A percentile compares a stretch with the other conserved stretches of the same genome.
Conservation (phyloP, 2,888 invertebrate genomes). For the Agriotes lineatus region DNA sequence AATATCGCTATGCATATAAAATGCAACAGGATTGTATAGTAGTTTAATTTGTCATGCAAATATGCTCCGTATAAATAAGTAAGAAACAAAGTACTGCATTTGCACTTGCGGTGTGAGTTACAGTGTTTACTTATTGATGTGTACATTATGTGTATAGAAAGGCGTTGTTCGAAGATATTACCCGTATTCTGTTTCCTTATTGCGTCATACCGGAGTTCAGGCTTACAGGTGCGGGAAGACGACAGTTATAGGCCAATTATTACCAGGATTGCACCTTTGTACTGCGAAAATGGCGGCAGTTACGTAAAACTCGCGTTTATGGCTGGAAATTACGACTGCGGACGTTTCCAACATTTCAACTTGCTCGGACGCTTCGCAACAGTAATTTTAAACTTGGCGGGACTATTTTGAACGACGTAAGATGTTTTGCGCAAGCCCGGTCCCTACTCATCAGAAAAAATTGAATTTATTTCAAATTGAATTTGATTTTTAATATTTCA, state of each 20-base stretch:
- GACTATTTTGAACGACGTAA: not conserved
- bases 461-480: constrained; percentile 4
- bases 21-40: no score
- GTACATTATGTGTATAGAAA: constrained; percentile 21
- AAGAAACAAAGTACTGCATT: no score
- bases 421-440: no score
- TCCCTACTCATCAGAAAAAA: no score
- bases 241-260: constrained; percentile 32
- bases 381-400: not conserved
- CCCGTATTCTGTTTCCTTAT: constrained; percentile 27
- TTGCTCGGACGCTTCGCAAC: not conserved
- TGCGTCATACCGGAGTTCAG: constrained; percentile 18
- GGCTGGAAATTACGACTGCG: constrained; percentile 7
- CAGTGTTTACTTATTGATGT: no score
- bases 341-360: constrained; percentile 1
- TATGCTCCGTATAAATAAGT: no score
- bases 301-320: constrained; percentile 15
- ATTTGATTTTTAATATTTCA: not conserved
- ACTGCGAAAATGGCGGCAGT: constrained; percentile 22
- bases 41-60: no score
- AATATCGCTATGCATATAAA: no score
- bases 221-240: constrained; percentile 29
- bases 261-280: constrained; percentile 27
- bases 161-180: constrained; percentile 27
- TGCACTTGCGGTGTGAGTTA: no score